Percentiles rank a stretch among this genome's conserved stretches.
Evolutionary conservation across 2,113 vertebrate genomes (phyloP).

Genomic region (Raja brachyura): DNA sequence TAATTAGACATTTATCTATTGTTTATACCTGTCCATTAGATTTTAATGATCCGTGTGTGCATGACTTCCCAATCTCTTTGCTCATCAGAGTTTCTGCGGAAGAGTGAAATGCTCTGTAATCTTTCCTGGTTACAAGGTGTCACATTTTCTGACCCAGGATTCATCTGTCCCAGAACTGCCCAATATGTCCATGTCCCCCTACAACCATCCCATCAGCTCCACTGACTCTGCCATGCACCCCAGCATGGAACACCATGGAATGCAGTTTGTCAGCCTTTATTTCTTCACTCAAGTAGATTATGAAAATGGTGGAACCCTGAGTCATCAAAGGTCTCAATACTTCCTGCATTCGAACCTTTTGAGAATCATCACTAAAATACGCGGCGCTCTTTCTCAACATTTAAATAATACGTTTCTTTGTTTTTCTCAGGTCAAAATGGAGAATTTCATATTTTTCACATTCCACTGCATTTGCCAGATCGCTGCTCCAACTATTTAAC

Average conservation of each 20-base stretch:
- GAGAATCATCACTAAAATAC: too few relatives aligned
- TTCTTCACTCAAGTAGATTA: neutral
- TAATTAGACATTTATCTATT: neutral
- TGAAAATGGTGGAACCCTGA: neutral
- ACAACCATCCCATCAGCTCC: neutral
- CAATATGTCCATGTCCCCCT: neutral
- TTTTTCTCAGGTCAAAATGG: too few relatives aligned
- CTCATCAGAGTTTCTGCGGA: neutral
- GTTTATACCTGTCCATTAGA: neutral
- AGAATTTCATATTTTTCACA: too few relatives aligned
- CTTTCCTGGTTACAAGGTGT: neutral
- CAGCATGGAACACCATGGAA: neutral
- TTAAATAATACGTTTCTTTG: too few relatives aligned
- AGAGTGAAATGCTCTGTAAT: neutral
- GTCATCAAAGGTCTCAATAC: neutral
- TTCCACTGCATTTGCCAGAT: too few relatives aligned
- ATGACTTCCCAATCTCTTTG: too few relatives aligned
- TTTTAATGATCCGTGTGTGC: too few relatives aligned
- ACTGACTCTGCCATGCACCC: neutral
- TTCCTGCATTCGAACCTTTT: too few relatives aligned
- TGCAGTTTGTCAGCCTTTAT: neutral
- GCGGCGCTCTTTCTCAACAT: too few relatives aligned
- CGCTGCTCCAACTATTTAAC: too few relatives aligned
- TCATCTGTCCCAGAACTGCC: neutral
- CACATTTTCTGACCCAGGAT: neutral